Evolutionary conservation across 2,797 vertebrate species (phyloP), one percentile per base, ranked within the genome.

Genomic region (Trachurus trachurus): DNA sequence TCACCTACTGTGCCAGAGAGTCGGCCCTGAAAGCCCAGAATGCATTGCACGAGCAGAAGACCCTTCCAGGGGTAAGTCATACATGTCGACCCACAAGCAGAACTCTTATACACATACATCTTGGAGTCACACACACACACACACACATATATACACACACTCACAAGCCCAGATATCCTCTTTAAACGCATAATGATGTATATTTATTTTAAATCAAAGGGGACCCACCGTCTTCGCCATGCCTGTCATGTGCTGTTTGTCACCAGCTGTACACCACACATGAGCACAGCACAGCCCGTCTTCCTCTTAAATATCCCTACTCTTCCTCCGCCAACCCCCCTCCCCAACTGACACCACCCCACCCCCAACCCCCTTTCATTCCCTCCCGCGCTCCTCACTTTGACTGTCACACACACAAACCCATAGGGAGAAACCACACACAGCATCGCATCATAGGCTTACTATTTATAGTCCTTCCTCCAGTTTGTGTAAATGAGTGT

Each of bases 1-100:
- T 98, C 93, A 98, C 98, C 92, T 99, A 98, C 95, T 99, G 98
- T 95, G 98, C 97, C 95, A 97, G 97, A 21, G 97, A 98, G 90
- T 98, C 97, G 2, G 98, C 97, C 68, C 96, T 99, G 91, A 99
- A 98, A 95, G 98, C 98, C 54, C 97, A 99, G 96, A 98, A 97
- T 47, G 97, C 97, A 77, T 95, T 98, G 87, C 97, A 99, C 0
- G 97, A 99, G 94, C 98, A 99, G 96, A 99, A 99, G 96, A 98
- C 98, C 78, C 94, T 98, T 86, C 97, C 97, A 84, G 97, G 97
- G 96, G 97, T 98, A 95, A 96, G 96, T 96, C 79, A 22, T 67
- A 81, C 67, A 78, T 69, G 72, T 83, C 60, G 54, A 80, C 81
- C 80, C 65, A 78, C 53, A 71, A 84, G 74, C 78, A 37, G 73